Base-by-base conservation (phyloP, 1,140 invertebrate genomes). In the Melitaea cinxia region DNA sequence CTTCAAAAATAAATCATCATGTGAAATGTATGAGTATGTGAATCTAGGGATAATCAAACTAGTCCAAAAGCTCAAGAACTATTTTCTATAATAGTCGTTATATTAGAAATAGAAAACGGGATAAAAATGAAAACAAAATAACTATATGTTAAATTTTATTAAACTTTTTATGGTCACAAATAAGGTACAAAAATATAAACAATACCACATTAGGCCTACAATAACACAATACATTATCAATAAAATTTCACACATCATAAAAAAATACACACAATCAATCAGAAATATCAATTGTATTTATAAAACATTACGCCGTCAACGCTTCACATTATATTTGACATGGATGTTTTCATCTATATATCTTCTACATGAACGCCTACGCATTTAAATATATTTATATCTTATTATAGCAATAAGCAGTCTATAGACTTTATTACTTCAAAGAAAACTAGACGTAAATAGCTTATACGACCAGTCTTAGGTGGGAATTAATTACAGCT, bases 131-230 rank as follows among this genome's bases (percentile, higher is more conserved):
- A 42, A 42, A 17, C 37, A 4, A 6, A 33, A 42, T 19, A 6
- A 26, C 24, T 4, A 14, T 5, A 42, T 42, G 15, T 42, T 42
- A n/a, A 14, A 39, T 1, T 57, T 57, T 57, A 57, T 57, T 30
- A 57, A 57, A 45, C 23, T 17, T 57, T 9, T 57, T 56, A 56
- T 24, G 45, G 23, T 57, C 37, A 57, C 37, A 57, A 57, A 56
- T 39, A 24, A 42, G 4, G n/a, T 39, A 56, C 5, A 53, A 33
- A 56, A 42, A 42, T 55, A 55, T 23, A 55, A 23, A 55, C 53
- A 55, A 39, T 39, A 14, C 17, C 53, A 39, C 37, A 37, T 55
- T 35, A 35, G 10, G 3, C 30, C 17, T 37, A 54, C 30, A 23
- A 54, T 54, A 42, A 42, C 17, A 42, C 14, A 42, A 42, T 17